Evolutionary conservation across 2,888 invertebrate genomes (phyloP), one percentile per base, ranked within the genome.

Genomic region (Pachycephus smyrnensis): DNA sequence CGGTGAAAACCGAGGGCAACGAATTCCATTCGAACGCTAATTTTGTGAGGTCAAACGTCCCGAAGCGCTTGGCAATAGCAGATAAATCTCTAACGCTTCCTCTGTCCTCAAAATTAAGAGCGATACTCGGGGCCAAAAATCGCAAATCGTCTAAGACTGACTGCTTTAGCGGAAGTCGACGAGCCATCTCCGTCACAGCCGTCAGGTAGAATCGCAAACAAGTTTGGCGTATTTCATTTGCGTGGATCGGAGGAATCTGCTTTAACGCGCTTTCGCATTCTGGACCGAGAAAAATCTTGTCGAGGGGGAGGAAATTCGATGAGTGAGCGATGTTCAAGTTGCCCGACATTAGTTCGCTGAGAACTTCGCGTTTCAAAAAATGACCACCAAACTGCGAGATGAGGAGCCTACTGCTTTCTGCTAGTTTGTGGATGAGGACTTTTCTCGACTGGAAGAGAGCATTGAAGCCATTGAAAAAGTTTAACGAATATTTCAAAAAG

Each of bases 381-480:
- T 76, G 69, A 15, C 35, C n/a, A 4, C 69, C 36, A 23, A 69
- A 36, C 33, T 69, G 68, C 76, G 76, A 68, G 23, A 76, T 31
- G 35, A 76, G 76, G 31, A 68, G 32, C 31, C 31, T 71, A 68
- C 76, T 76, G 35, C n/a, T 69, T 69, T 35, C 71, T 37, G 71
- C 36, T 33, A 78, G 71, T 55, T 75, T 71, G 69, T 75, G 69
- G 35, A 79, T 40, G 12, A 79, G 71, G 12, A 75, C 77, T 71
- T 75, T 37, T 79, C 73, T 78, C 6, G 73, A 36, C 69, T 80
- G 77, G 69, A 80, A 80, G 15, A 80, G 69, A 35, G 73, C 73
- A 73, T 80, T 80, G 69, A 80, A 80, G 9, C 23, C 11, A 55
- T 80, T 80, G 40, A 80, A 76, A 30, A 77, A 75, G 30, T 76